Evolutionary conservation across 2,888 invertebrate genomes (phyloP), one percentile per base, ranked within the genome.

Genomic region (Lochmaea capreae): DNA sequence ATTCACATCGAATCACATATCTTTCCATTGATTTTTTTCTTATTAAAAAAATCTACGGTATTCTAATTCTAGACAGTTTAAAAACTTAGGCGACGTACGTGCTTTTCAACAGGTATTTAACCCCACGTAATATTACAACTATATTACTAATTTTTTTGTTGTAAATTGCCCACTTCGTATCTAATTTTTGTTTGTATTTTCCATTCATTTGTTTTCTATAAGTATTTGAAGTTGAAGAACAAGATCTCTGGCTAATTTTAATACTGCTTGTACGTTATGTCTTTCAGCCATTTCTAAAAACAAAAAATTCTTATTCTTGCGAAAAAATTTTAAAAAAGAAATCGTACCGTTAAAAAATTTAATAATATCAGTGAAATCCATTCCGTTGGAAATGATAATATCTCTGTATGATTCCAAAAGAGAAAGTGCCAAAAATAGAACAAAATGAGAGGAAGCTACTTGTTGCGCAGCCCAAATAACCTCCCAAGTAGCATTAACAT

Each of bases 351-450:
- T 98, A 85, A 98, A 98, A 88, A 98, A 98, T 86, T 97, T 97
- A 85, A 98, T 98, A 85, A 98, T 97, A 86, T 98, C 98, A 0
- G 98, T 98, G 86, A 98, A 98, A 88, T 98, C 97, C 97, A 98
- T 98, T 81, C 94, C 92, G 87, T 98, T 98, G 67, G 96, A 95
- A 58, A 98, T 89, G 76, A 98, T 97, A 81, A 98, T 97, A 85
- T 97, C 97, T 54, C 97, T 89, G 87, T 98, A 98, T 61, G 95
- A 95, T 88, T 97, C 96, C 16, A 98, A 91, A 74, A 98, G 88
- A 0, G 97, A 97, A 79, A 98, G 89, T 0, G 97, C 97, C 76
- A 98, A 90, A 88, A 98, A 98, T 75, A 98, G 89, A 68, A 96
- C 96, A 90, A 97, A 98, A 87, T 97, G 94, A 65, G 93, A 91